phyloP scores from a whole-genome alignment of 2,797 vertebrate species.

The Enteromius treurensis region DNA sequence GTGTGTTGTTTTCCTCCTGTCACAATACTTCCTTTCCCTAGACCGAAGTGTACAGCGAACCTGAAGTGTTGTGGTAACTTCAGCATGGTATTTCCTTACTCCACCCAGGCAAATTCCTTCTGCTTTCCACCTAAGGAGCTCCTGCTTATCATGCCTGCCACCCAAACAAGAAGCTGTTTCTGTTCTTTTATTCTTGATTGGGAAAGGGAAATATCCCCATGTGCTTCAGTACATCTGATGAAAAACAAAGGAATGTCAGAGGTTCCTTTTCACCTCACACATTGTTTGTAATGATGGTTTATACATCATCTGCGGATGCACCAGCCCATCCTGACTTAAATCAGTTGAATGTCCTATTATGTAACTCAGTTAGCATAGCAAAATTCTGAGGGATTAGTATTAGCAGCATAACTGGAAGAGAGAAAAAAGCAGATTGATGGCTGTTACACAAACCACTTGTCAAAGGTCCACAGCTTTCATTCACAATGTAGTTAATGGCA shows the following conservation, averaged over 20 bases:
- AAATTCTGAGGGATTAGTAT: conserved; percentile 10
- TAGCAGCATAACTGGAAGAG: conserved; percentile 7
- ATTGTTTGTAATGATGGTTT: not conserved
- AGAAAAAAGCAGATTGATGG: not conserved
- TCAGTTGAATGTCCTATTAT: conserved; percentile 27
- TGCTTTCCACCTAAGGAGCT: conserved; percentile 24
- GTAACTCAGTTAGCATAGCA: conserved; percentile 3
- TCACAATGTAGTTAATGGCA: conserved; percentile 6
- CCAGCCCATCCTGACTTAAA: conserved; percentile 17
- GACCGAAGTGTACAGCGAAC: not conserved
- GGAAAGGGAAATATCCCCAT: conserved; percentile 42
- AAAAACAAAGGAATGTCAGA: conserved; percentile 46
- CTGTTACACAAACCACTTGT: conserved; percentile 6
- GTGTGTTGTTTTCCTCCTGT: conserved; percentile 7
- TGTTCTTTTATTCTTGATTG: conserved; percentile 40
- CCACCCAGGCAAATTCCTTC: conserved; percentile 49
- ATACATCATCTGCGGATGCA: not conserved
- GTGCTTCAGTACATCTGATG: conserved; percentile 24
- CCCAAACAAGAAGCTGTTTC: conserved; percentile 22
- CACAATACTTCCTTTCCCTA: not conserved
- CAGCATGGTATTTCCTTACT: conserved; percentile 53
- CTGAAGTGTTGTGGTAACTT: conserved; percentile 32
- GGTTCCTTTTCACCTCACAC: conserved; percentile 15
- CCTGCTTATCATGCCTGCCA: conserved; percentile 34
- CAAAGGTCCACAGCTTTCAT: conserved; percentile 5